Evolutionary conservation across 1,140 invertebrate species (phyloP), one percentile per base, ranked within the genome.

Genomic region (Aphelenchoides avenae): DNA sequence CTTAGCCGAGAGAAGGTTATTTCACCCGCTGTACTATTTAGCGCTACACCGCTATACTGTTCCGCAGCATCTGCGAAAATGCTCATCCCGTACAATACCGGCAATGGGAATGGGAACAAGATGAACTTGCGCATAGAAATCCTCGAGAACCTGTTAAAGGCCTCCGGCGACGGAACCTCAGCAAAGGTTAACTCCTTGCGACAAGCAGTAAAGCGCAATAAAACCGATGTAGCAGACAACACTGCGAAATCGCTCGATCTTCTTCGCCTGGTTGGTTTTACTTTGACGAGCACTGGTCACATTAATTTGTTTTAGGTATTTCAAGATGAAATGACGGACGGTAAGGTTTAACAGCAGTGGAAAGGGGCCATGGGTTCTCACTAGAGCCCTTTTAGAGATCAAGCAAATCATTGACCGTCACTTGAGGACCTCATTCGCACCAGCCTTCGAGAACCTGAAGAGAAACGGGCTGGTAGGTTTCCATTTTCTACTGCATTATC

Each of bases 351-450:
- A n/a, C n/a, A n/a, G n/a, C n/a, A n/a, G n/a, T n/a, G n/a, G n/a
- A n/a, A n/a, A n/a, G n/a, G n/a, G n/a, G n/a, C n/a, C n/a, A n/a
- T n/a, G n/a, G n/a, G n/a, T n/a, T n/a, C n/a, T n/a, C n/a, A n/a
- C n/a, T n/a, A n/a, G n/a, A n/a, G n/a, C n/a, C n/a, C n/a, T n/a
- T n/a, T n/a, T n/a, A n/a, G n/a, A n/a, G n/a, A n/a, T n/a, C n/a
- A n/a, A n/a, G n/a, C 71, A 73, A 43, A 60, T 73, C 33, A 57
- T 73, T 30, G 71, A 73, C n/a, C 53, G 71, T 7, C 64, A 76
- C 42, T 36, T 71, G 1, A 51, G 70, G 24, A 66, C 66, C 7
- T 71, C 72, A 1, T 71, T 73, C 33, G 50, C 67, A 9, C 71
- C 71, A 7, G 71, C 71, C 5, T 71, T 73, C 37, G 71, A 73